Percentiles rank a stretch among this genome's conserved stretches.
These are phyloP conservation scores for Pentamera pediparva DNA, from an alignment of 53 echinoderm and acorn worm species.

Conservation along the genomic window DNA sequence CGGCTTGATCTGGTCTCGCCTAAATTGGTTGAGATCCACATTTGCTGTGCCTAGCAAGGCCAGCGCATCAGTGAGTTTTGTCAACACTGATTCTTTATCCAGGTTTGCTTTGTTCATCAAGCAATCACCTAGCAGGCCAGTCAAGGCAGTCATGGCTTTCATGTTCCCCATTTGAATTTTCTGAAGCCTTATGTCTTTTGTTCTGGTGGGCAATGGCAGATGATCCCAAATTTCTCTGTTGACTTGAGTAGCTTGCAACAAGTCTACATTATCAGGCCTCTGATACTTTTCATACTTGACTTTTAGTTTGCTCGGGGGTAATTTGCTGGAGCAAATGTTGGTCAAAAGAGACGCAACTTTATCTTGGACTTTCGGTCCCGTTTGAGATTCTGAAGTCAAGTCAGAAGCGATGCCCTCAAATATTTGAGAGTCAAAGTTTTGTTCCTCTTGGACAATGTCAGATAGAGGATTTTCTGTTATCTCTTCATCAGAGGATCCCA, in stretches of 20 bases:
- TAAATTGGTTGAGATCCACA: not conserved
- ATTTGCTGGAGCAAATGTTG: not conserved
- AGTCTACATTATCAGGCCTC: not conserved
- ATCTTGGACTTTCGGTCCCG: not conserved
- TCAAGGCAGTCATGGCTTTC: not conserved
- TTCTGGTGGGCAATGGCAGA: not conserved
- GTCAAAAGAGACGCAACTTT: not conserved
- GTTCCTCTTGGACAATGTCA: not conserved
- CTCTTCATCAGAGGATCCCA: not conserved
- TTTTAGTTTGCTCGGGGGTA: not conserved
- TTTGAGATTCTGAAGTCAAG: not conserved
- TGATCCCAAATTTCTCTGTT: not conserved
- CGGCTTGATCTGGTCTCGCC: not conserved
- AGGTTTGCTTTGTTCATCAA: not conserved
- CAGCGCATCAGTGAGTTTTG: not conserved
- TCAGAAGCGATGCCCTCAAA: not conserved
- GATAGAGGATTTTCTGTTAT: not conserved
- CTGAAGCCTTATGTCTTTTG: not conserved
- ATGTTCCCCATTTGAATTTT: not conserved
- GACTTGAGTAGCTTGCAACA: not conserved
- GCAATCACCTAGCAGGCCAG: not conserved
- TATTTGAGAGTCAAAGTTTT: not conserved
- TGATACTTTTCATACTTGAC: not conserved
- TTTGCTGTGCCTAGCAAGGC: not conserved
- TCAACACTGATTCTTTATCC: not conserved